phyloP scores from a whole-genome alignment of 1,140 invertebrate genomes.

The Pissodes strobi region DNA sequence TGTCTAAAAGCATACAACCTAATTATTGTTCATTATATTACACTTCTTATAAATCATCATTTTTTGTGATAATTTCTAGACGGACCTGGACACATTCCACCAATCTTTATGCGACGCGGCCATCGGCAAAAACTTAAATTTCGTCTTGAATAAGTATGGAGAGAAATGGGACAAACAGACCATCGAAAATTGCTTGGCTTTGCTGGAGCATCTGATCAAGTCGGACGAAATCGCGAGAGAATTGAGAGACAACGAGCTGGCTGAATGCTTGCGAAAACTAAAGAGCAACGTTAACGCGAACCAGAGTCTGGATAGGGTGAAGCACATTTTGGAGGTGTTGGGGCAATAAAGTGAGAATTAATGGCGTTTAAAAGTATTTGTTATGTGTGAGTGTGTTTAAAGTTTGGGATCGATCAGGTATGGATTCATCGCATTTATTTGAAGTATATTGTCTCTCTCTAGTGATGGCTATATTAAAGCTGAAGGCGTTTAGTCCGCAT shows the following conservation, averaged over 20 bases:
- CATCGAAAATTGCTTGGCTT: constrained; percentile 60
- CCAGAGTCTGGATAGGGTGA: background rate
- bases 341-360: too few species aligned
- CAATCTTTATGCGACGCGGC: constrained; percentile 63
- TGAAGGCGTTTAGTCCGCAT: too few species aligned
- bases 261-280: constrained; percentile 38
- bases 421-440: too few species aligned
- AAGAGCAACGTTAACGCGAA: constrained; percentile 27
- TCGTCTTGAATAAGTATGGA: constrained; percentile 65
- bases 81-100: constrained; percentile 24
- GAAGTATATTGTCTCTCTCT: too few species aligned
- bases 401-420: too few species aligned
- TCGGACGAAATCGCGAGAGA: constrained; percentile 36
- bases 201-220: constrained; percentile 45
- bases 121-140: constrained; percentile 65
- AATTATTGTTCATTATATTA: too few species aligned
- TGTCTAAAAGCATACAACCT: too few species aligned
- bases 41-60: too few species aligned
- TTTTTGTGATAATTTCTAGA: too few species aligned
- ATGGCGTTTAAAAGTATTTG: too few species aligned
- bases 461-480: too few species aligned
- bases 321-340: constrained; percentile 6
- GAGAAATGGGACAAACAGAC: constrained; percentile 66
- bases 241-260: constrained; percentile 40
- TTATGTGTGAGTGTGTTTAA: too few species aligned